These are phyloP conservation scores for Myripristis jacobus DNA, from an alignment of 2,797 vertebrate species.

Conservation along the genomic window DNA sequence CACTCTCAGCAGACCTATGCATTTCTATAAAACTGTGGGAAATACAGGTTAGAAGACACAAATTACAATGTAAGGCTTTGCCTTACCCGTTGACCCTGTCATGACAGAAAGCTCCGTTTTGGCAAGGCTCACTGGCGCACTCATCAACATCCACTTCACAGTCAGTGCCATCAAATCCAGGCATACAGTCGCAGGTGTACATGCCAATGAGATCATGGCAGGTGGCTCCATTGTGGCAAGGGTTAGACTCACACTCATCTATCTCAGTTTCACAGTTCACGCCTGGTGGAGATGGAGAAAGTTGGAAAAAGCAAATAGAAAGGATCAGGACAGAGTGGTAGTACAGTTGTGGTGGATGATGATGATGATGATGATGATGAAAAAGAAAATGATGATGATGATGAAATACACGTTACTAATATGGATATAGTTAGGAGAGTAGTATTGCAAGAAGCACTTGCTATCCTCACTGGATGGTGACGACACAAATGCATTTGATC, in stretches of 20 bases:
- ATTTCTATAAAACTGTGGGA: no score
- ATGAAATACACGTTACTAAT: no score
- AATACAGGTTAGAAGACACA: neutral
- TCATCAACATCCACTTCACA: conserved; percentile 91
- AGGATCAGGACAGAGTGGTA: no score
- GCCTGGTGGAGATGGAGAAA: conserved; percentile 66
- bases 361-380: neutral
- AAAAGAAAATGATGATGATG: neutral
- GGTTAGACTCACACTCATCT: conserved; percentile 90
- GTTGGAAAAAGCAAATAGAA: no score
- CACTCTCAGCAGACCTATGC: no score
- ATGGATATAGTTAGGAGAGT: neutral
- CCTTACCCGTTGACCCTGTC: conserved; percentile 89
- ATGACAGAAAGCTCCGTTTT: conserved; percentile 83
- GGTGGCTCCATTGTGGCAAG: conserved; percentile 85
- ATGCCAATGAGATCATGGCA: conserved; percentile 87
- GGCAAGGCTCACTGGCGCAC: conserved; percentile 90
- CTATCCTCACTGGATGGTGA: neutral
- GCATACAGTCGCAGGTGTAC: conserved; percentile 88
- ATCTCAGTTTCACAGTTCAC: conserved; percentile 88
- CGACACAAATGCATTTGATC: no score
- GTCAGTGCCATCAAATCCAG: conserved; percentile 84
- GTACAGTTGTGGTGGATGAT: no score
- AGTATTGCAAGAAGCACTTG: neutral
- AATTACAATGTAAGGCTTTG: conserved; percentile 1